A percentile compares a stretch with the other conserved stretches of the same genome.
phyloP scores from a whole-genome alignment of 2,888 invertebrate species.

The Acrobasis repandana region DNA sequence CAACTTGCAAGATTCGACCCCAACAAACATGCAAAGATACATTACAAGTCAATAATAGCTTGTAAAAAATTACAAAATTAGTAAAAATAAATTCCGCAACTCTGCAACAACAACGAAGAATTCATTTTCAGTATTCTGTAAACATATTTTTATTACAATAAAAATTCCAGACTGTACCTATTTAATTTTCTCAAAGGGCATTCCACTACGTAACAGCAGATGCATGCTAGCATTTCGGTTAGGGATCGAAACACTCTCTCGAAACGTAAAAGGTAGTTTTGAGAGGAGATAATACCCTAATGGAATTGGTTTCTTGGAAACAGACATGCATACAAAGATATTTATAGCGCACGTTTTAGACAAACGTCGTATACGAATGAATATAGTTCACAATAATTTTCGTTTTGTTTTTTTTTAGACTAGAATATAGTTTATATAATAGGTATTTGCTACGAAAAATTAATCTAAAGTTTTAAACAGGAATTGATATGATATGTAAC shows the following conservation, averaged over 20 bases:
- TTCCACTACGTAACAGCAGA: conserved; percentile 12
- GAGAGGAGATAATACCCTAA: conserved; percentile 49
- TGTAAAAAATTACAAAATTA: too few relatives aligned
- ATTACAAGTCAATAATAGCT: too few relatives aligned
- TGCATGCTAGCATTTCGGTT: conserved; percentile 16
- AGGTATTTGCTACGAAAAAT: too few relatives aligned
- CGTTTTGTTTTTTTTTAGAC: too few relatives aligned
- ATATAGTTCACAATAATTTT: not conserved
- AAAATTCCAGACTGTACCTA: conserved; percentile 2
- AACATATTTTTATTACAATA: not conserved
- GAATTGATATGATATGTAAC: too few relatives aligned
- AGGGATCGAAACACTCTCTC: conserved; percentile 42
- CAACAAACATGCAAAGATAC: too few relatives aligned
- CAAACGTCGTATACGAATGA: conserved; percentile 1
- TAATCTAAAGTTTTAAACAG: too few relatives aligned
- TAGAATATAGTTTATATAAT: too few relatives aligned
- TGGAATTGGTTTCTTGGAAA: conserved; percentile 51
- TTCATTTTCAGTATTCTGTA: not conserved
- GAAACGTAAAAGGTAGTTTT: conserved; percentile 34
- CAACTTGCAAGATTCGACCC: too few relatives aligned
- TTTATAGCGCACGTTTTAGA: conserved; percentile 19
- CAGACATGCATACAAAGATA: conserved; percentile 38
- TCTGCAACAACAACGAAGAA: not conserved
- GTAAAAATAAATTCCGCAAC: too few relatives aligned
- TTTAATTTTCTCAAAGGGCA: conserved; percentile 19